Conservation (phyloP, 2,113 vertebrate genomes). For the Bubo scandiacus region DNA sequence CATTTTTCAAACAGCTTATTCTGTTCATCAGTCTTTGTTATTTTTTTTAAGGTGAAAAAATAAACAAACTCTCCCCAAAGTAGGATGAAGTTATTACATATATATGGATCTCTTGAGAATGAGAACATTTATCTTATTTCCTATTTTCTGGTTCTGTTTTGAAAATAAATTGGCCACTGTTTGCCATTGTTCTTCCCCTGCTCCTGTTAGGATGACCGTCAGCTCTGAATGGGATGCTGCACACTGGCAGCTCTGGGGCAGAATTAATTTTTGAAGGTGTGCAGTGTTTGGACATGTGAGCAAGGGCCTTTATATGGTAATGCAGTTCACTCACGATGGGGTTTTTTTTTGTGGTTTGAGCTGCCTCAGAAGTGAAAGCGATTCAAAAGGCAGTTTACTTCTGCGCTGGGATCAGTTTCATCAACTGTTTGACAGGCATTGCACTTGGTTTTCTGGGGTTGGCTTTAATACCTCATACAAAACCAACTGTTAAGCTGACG, state of each 20-base stretch:
- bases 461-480: neutral
- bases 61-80: neutral
- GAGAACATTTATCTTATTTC: neutral
- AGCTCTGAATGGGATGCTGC: neutral
- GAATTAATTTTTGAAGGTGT: neutral
- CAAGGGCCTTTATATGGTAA: neutral
- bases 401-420: fast-evolving
- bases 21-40: neutral
- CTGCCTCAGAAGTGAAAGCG: neutral
- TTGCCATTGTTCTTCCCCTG: neutral
- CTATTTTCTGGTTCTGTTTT: neutral
- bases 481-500: neutral
- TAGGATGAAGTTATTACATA: neutral
- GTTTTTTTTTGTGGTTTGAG: neutral
- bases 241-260: neutral
- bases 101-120: neutral
- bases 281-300: neutral
- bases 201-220: neutral
- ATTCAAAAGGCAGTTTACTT: neutral
- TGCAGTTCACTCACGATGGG: fast-evolving
- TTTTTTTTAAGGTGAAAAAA: neutral
- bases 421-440: neutral
- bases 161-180: neutral
- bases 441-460: neutral
- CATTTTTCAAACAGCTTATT: neutral